Base-by-base conservation (phyloP, 2,797 vertebrate species). In the Centroberyx gerrardi region DNA sequence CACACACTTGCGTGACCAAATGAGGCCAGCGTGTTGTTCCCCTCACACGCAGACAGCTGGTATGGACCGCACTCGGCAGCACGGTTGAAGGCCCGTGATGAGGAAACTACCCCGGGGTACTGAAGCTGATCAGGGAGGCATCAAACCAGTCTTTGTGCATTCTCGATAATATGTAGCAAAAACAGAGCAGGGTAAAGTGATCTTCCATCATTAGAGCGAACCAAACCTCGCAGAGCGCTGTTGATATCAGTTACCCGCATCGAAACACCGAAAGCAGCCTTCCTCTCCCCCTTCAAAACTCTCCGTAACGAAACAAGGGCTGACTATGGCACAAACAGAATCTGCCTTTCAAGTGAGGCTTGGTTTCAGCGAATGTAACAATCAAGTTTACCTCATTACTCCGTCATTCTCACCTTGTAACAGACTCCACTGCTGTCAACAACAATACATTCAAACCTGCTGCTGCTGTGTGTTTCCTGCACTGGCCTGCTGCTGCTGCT, bases 171-270 rank as follows among this genome's bases (percentile, higher is more conserved):
- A 68, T 67, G 42, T 15, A 52, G 33, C 38, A 12, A 55, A 79
- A 74, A 49, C 46, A 65, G 51, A 29, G 40, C 18, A 8, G 52
- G 38, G 86, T 80, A 81, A 83, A 81, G 55, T 5, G 62, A 92
- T 80, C 81, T 82, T 8, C 70, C 52, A 46, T 79, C 72, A 15
- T 59, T 28, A 61, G 36, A 64, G 40, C 40, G 29, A 72, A 28
- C 58, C 29, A 28, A 56, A 48, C 49, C 29, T 74, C 59, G 59
- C 2, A 29, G 49, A 52, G 5, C 54, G 17, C 3, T 82, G 88
- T 85, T 86, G 80, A 81, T 91, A 87, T 90, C 87, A 14, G 62
- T 90, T 88, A 88, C 90, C 79, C 58, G 73, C 74, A 54, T 48
- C 3, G 38, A 64, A 77, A 64, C 42, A 13, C 51, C 22, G 49